Percentiles rank a stretch among this genome's conserved stretches.
Conservation (phyloP, 2,113 vertebrate species). For the Heteronetta atricapilla region DNA sequence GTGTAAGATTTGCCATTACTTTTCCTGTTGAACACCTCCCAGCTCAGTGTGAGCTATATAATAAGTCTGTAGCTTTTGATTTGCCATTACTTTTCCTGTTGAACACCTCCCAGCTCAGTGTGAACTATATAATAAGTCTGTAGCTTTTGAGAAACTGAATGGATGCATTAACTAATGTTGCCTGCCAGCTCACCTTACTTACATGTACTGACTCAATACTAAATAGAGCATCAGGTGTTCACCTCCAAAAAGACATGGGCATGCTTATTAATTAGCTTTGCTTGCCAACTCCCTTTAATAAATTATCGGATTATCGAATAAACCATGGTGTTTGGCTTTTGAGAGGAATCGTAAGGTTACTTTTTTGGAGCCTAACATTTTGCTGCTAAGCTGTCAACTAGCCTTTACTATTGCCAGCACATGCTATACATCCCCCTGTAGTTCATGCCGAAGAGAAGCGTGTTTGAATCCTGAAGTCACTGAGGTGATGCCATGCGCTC, state of each 20-base stretch:
- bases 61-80: neutral
- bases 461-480: neutral
- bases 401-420: neutral
- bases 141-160: neutral
- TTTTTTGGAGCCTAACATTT: neutral
- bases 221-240: neutral
- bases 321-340: neutral
- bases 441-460: fast-evolving
- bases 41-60: neutral
- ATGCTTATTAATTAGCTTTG: neutral
- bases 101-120: neutral
- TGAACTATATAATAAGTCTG: fast-evolving
- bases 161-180: neutral
- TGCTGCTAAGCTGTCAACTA: neutral
- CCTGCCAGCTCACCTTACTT: constrained; percentile 26
- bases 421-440: fast-evolving
- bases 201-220: neutral
- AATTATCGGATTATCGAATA: neutral
- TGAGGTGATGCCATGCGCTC: neutral
- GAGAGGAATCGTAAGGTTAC: neutral
- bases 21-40: neutral
- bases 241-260: neutral
- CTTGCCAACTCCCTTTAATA: neutral
- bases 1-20: neutral
- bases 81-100: neutral